These are phyloP conservation scores for Rhopalosiphum maidis DNA, from an alignment of 1,140 invertebrate species.

Conservation along the genomic window DNA sequence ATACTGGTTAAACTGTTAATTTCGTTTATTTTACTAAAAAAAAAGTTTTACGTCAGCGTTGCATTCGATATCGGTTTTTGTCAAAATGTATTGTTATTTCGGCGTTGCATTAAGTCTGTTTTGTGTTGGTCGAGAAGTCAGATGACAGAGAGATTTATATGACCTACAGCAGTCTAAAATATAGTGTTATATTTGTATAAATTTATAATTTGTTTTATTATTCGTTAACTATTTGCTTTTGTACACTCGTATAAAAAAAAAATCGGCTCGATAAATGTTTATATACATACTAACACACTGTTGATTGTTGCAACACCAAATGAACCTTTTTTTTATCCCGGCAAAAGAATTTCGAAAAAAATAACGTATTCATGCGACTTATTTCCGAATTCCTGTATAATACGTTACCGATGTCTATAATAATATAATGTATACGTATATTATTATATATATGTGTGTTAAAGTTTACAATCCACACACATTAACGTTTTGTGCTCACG, in stretches of 20 bases:
- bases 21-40: background rate
- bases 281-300: background rate
- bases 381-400: background rate
- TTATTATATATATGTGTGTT: background rate
- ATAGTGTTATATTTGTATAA: no score
- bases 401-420: no score
- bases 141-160: background rate
- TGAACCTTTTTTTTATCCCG: background rate
- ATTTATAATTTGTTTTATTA: no score
- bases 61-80: background rate
- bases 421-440: background rate
- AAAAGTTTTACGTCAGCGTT: background rate
- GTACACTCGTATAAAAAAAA: background rate
- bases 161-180: no score
- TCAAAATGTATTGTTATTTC: background rate
- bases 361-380: background rate
- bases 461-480: background rate
- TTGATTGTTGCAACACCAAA: background rate
- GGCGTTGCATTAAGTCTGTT: background rate
- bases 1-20: background rate
- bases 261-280: background rate
- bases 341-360: background rate
- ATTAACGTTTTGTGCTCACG: background rate
- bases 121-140: background rate
- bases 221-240: no score